Conservation (phyloP, 1,140 invertebrate species). For the Drosophila gunungcola region DNA sequence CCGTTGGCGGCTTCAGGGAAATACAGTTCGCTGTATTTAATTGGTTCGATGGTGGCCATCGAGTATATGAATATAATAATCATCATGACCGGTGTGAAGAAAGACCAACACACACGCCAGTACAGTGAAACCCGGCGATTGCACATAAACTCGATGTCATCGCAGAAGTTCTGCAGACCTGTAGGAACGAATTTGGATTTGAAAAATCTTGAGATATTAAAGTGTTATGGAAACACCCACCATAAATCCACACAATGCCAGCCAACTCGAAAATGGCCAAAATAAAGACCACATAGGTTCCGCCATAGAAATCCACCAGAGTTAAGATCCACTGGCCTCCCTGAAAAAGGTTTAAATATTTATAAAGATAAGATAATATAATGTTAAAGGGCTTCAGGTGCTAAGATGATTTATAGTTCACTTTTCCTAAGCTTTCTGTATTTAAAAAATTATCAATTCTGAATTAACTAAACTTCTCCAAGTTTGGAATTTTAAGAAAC, state of each 20-base stretch:
- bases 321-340: conserved; percentile 94
- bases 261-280: conserved; percentile 90
- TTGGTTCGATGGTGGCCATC: conserved; percentile 85
- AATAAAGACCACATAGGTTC: conserved; percentile 91
- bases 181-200: neutral
- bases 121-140: conserved; percentile 89
- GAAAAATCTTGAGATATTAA: no score
- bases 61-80: conserved; percentile 89
- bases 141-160: conserved; percentile 92
- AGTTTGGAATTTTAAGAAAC: no score
- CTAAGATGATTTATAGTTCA: no score
- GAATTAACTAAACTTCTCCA: no score
- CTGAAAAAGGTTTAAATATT: conserved; percentile 85
- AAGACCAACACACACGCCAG: conserved; percentile 92
- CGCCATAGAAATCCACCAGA: conserved; percentile 93
- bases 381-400: no score
- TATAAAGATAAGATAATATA: neutral
- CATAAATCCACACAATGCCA: conserved; percentile 91
- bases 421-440: no score
- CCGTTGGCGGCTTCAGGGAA: conserved; percentile 85
- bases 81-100: conserved; percentile 90
- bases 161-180: conserved; percentile 89
- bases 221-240: conserved; percentile 85
- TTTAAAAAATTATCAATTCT: no score
- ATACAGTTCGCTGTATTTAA: conserved; percentile 85